Base-by-base conservation (phyloP, 2,888 invertebrate genomes). In the Ophraella communa region DNA sequence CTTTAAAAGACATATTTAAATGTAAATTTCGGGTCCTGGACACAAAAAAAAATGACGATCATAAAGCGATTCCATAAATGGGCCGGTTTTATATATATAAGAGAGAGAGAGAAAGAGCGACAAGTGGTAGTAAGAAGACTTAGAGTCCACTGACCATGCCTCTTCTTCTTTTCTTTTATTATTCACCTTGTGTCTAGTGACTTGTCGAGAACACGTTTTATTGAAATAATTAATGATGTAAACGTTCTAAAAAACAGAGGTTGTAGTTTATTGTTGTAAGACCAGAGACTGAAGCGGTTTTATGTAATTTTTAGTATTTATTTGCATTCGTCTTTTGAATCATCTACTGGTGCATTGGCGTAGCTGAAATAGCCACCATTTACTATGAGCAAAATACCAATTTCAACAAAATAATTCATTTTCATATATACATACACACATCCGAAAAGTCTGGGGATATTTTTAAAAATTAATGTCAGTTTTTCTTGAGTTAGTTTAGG, bases 41-140 rank as follows among this genome's bases (percentile, higher is more conserved):
- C 61, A 57, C 33, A 61, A 67, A 70, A 71, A 71, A 71, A 71
- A 71, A 71, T 67, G 69, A 66, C 74, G 68, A 71, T 74, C 76
- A 77, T 76, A 76, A 78, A 77, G 66, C 71, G 75, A 74, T 67
- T 60, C 77, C 73, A 66, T 78, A 78, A 76, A 78, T 74, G 76
- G 77, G 67, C 65, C 71, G 74, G 72, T 76, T 76, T 76, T 74
- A 51, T 54, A 73, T 73, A 30, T 30, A 30, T 30, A 30, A 27
- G 5, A 27, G 1, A 27, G 10, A 30, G 4, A 30, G 70, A 74
- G 74, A 73, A 72, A 75, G 73, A 75, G 73, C 74, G 73, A 76
- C 76, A 74, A 76, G 18, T 53, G 33, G 49, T 49, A 14, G 49
- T 39, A 39, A 14, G 39, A 17, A 39, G 39, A 39, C 17, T 14